Evolutionary conservation across 2,113 vertebrate genomes (phyloP), one percentile per base, ranked within the genome.

Genomic region (Mastomys natalensis): DNA sequence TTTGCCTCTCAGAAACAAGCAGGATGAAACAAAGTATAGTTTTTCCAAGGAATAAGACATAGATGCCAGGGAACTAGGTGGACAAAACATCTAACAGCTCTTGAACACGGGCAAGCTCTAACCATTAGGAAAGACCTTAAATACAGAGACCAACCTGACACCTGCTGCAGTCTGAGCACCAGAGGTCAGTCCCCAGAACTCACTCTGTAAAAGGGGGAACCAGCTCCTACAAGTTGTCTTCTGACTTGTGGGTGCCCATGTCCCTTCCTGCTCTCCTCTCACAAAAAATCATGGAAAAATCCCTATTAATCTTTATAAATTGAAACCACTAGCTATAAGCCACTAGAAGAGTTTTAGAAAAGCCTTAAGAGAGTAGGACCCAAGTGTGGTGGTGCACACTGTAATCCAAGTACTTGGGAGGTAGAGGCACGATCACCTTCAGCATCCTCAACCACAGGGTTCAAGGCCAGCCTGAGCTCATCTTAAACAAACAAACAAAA

Each of bases 291-390:
- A 45, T 45, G 13, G 31, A 34, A 64, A 84, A 85, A 45, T 45
- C 8, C 5, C 16, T 62, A n/a, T 29, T 43, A 84, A 22, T 48
- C 40, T 45, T 64, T 12, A 53, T 16, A 94, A 93, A 62, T 87
- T 92, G 87, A 94, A 95, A 93, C 77, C 43, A 58, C 55, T 60
- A 60, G 58, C 21, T 60, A 7, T 89, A 94, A 96, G 91, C 77
- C 48, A 55, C 55, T 24, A 48, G 26, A 7, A 78, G 19, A 55
- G 40, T 84, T 91, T 68, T 78, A 60, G 31, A 70, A 51, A 87
- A 64, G 43, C 4, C 68, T 68, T 68, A 81, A 19, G 11, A 77
- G 16, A 82, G 8, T 8, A 3, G n/a, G n/a, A 21, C 8, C 87
- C 53, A 22, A 11, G 53, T 34, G 70, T 45, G 70, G 7, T 43